Base-by-base conservation (phyloP, 1,140 invertebrate species). In the Zaprionus ornatus region DNA sequence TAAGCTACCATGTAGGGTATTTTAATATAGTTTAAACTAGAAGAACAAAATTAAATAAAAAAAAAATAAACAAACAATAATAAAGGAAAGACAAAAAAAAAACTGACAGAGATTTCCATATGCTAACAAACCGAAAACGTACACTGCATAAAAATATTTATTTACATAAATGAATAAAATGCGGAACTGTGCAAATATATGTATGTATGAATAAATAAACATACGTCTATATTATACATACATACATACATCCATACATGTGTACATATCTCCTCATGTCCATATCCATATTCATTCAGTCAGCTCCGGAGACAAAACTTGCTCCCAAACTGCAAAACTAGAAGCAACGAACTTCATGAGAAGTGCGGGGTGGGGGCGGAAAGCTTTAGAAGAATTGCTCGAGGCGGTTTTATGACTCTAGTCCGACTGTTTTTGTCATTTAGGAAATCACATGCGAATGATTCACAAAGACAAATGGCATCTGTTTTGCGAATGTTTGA, bases 81-180 rank as follows among this genome's bases (percentile, higher is more conserved):
- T 32, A 61, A 32, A 21, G 42, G 35, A 35, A 17, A 57, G 25
- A 62, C 37, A 62, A 70, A 56, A 61, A 37, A 69, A 54, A 60
- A 67, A 48, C 65, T 52, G 42, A 54, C 59, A 62, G 55, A 21
- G 56, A 79, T 75, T 77, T 78, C 66, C 66, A 70, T 69, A 75
- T 71, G 73, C 73, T 45, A 76, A 37, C 65, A 78, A 85, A 74
- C 50, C 61, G 32, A 72, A 61, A 71, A 65, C 72, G 67, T 77
- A 79, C 57, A 83, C 80, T 79, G 70, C 69, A 80, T 71, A 59
- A 61, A 77, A 74, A 69, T 80, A 84, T 88, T 88, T 80, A 84
- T 88, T 88, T 83, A 75, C 83, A 86, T 86, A 86, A 86, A 88
- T 88, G 83, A 83, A 86, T 87, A 87, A 77, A 77, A 88, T 87